These are phyloP conservation scores for Agrilus planipennis DNA, from an alignment of 1,140 invertebrate genomes.

Conservation along the genomic window DNA sequence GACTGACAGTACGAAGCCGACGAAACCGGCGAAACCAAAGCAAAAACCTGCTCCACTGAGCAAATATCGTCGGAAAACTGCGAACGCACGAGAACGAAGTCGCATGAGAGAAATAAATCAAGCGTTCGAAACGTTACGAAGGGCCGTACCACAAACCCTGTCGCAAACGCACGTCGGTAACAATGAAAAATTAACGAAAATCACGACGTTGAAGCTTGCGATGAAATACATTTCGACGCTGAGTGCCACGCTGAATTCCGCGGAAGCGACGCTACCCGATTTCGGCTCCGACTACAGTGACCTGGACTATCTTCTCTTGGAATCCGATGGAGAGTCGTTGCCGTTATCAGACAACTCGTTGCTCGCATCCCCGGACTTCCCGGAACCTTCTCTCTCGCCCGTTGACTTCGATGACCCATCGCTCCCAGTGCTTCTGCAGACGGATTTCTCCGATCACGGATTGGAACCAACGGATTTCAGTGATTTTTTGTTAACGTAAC, in stretches of 20 bases:
- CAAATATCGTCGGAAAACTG: constrained; percentile 81
- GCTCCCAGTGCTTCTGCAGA: constrained; percentile 26
- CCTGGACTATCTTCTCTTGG: constrained; percentile 37
- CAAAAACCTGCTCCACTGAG: constrained; percentile 68
- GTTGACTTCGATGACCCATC: constrained; percentile 28
- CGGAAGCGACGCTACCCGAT: constrained; percentile 9
- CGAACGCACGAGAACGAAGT: constrained; percentile 74
- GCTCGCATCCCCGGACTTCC: constrained; percentile 29
- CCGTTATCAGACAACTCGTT: constrained; percentile 33
- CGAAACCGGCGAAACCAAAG: constrained; percentile 37
- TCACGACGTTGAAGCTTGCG: constrained; percentile 69
- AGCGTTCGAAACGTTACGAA: constrained; percentile 69
- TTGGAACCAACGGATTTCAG: constrained; percentile 24
- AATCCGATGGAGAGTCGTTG: constrained; percentile 43
- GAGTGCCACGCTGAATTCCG: constrained; percentile 32
- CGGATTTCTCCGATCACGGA: constrained; percentile 26
- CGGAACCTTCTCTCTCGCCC: constrained; percentile 27
- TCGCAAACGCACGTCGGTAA: constrained; percentile 28
- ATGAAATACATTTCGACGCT: constrained; percentile 75
- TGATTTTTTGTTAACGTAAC: constrained; percentile 30
- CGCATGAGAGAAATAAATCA: constrained; percentile 83
- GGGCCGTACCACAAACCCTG: constrained; percentile 53
- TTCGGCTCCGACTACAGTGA: constrained; percentile 24
- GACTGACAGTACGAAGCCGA: constrained; percentile 3
- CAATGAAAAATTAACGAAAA: constrained; percentile 76